Base-by-base conservation (phyloP, 2,797 vertebrate species). In the Aulostomus chinensis region DNA sequence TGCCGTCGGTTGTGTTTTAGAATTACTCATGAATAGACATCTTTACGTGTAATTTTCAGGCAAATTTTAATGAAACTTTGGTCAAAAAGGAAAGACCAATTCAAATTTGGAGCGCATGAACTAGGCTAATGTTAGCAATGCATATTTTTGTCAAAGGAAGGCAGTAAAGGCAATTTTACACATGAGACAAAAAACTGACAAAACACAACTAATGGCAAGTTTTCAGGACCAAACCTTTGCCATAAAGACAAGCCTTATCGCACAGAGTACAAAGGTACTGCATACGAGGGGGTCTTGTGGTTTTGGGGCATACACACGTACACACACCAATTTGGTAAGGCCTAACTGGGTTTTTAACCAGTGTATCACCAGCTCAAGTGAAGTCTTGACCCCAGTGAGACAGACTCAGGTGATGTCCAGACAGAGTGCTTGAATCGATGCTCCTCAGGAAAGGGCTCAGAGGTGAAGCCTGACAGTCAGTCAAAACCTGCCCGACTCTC, bases 271-370 rank as follows among this genome's bases (percentile, higher is more conserved):
- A 17, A 13, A 17, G 14, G 18, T 11, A 13, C 11, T 31, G 41
- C 14, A 16, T 25, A 9, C 9, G 24, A 6, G 6, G 6, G 24
- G 6, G 24, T 25, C 24, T 25, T 65, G 55, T 56, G 51, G 76
- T 80, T 73, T 73, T 53, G 2, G 68, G 83, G 81, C 75, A 61
- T 64, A 73, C 74, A 40, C 41, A 45, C 28, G 21, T 10, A 20
- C 24, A 58, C 78, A 81, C 65, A 68, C 71, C 76, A 79, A 45
- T 71, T 77, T 52, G 37, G 43, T 49, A 30, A 51, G 59, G 79
- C 74, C 59, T 81, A 67, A 65, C 68, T 33, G 40, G 58, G 63
- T 83, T 81, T n/a, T n/a, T 88, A 79, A 87, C 83, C 68, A 62
- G 71, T 21, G 65, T 54, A 64, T 70, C 76, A 85, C 84, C 74